phyloP scores from a whole-genome alignment of 30 jellyfish, hydroid and myxozoan genomes.

The Clytia hemisphaerica region DNA sequence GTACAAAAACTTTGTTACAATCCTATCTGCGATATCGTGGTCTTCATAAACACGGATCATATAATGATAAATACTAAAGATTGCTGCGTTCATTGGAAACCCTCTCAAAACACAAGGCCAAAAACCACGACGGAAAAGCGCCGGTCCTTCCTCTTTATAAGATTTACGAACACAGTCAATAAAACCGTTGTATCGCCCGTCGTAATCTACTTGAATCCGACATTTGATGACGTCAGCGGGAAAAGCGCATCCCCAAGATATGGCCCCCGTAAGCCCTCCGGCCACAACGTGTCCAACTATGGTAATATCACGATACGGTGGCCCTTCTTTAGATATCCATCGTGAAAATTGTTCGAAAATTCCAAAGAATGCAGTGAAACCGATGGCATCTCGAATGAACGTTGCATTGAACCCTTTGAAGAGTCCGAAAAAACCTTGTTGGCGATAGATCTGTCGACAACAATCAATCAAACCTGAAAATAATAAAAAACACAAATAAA shows the following conservation, averaged over 20 bases:
- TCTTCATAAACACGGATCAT: slow-evolving; percentile 45
- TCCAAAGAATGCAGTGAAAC: slow-evolving; percentile 55
- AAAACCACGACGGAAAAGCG: slow-evolving; percentile 58
- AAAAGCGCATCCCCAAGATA: slow-evolving; percentile 78
- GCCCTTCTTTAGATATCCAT: slow-evolving; percentile 11
- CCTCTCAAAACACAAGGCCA: slow-evolving; percentile 77
- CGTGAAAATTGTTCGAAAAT: slow-evolving; percentile 47
- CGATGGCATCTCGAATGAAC: slow-evolving; percentile 72
- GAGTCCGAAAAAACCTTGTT: slow-evolving; percentile 57
- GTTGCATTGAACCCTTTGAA: slow-evolving; percentile 66
- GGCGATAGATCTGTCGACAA: slow-evolving; percentile 29
- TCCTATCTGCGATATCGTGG: too few relatives aligned
- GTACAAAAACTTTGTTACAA: too few relatives aligned
- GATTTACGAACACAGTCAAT: slow-evolving; percentile 58
- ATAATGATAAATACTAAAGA: slow-evolving; percentile 55
- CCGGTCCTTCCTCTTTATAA: slow-evolving; percentile 50
- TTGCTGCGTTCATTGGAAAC: slow-evolving; percentile 92
- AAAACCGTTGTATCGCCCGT: slow-evolving; percentile 45
- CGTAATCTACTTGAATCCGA: slow-evolving; percentile 71
- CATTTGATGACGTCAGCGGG: slow-evolving; percentile 87
- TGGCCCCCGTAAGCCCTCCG: slow-evolving; percentile 92
- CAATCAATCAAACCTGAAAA: slow-evolving; percentile 60
- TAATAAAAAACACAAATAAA: background rate
- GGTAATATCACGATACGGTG: slow-evolving; percentile 35
- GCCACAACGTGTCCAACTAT: slow-evolving; percentile 55